A percentile compares a stretch with the other conserved stretches of the same genome.
Conservation (phyloP, 1,140 invertebrate species). For the Teleogryllus occipitalis region DNA sequence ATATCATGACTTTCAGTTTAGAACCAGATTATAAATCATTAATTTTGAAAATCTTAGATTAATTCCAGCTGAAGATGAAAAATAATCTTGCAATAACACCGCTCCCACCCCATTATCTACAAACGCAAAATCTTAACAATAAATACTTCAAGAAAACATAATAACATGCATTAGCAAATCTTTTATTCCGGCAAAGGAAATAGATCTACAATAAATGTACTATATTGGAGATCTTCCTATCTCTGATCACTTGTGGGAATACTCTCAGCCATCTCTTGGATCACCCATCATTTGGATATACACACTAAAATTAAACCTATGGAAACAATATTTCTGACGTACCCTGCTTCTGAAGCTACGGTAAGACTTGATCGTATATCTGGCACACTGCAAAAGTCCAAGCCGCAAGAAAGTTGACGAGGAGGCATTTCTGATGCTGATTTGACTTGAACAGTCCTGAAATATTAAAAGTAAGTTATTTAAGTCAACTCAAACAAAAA, state of each 20-base stretch:
- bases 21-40: too few relatives aligned
- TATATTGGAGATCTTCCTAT: too few relatives aligned
- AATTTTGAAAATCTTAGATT: too few relatives aligned
- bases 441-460: not conserved
- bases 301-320: constrained; percentile 23
- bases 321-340: constrained; percentile 15
- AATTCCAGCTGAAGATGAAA: too few relatives aligned
- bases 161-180: not conserved
- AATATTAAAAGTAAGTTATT: not conserved
- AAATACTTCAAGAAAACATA: not conserved
- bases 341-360: constrained; percentile 32
- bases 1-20: too few relatives aligned
- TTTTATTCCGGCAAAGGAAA: too few relatives aligned
- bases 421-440: not conserved
- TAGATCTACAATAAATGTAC: too few relatives aligned
- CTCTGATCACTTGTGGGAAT: not conserved
- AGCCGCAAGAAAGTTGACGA: constrained; percentile 38
- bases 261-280: not conserved
- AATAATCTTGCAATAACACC: too few relatives aligned
- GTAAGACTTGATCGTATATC: constrained; percentile 37
- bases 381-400: constrained; percentile 37
- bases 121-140: not conserved
- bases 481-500: not conserved
- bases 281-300: constrained; percentile 30
- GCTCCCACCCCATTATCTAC: too few relatives aligned